These are phyloP conservation scores for Stegodyphus dumicola DNA, from an alignment of 1,140 invertebrate species.

Conservation along the genomic window DNA sequence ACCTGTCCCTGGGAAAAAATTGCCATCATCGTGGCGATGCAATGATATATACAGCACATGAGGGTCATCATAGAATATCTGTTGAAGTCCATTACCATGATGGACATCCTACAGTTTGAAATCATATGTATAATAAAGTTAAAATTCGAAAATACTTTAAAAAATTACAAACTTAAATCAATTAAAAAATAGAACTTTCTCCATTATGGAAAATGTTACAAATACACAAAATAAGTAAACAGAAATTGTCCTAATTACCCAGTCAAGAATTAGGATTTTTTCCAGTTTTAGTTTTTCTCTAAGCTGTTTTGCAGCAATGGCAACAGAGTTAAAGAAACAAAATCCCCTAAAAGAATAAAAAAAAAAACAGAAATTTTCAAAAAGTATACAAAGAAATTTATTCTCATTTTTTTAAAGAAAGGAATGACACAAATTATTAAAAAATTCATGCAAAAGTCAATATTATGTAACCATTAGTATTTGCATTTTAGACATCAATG, in stretches of 20 bases:
- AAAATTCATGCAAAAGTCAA: too few relatives aligned
- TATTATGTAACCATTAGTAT: too few relatives aligned
- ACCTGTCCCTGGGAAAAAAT: constrained; percentile 99
- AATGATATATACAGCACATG: constrained; percentile 95
- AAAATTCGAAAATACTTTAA: neutral
- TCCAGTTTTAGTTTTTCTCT: constrained; percentile 86
- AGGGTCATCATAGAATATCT: constrained; percentile 97
- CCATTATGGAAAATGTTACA: neutral
- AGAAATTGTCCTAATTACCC: constrained; percentile 73
- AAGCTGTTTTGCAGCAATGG: constrained; percentile 91
- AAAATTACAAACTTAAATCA: neutral
- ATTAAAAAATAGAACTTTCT: neutral
- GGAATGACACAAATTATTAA: too few relatives aligned
- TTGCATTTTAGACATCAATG: too few relatives aligned
- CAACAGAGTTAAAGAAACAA: constrained; percentile 99
- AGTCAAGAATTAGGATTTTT: constrained; percentile 96
- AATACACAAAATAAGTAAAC: neutral
- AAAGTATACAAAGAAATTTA: too few relatives aligned
- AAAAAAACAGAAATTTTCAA: too few relatives aligned
- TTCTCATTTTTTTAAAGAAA: too few relatives aligned
- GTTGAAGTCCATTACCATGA: constrained; percentile 99
- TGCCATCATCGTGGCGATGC: constrained; percentile 99
- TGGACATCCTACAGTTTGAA: constrained; percentile 85
- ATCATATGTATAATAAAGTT: neutral
- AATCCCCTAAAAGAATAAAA: constrained; percentile 78